These are phyloP conservation scores for Frieseomelitta varia DNA, from an alignment of 1,140 invertebrate species.

Conservation along the genomic window DNA sequence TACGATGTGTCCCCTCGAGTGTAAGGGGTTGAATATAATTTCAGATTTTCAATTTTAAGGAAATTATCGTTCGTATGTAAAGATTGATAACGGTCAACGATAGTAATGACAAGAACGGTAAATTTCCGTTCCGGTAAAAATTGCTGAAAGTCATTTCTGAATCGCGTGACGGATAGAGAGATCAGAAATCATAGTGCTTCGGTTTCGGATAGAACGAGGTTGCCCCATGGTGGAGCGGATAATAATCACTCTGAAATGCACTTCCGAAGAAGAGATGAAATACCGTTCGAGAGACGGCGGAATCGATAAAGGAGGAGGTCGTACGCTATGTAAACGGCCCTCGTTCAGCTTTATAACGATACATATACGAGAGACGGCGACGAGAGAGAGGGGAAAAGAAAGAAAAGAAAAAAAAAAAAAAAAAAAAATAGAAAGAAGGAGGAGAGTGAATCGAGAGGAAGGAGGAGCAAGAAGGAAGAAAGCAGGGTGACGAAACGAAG, in stretches of 20 bases:
- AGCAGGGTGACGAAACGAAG: background rate
- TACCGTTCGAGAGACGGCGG: slow-evolving; percentile 31
- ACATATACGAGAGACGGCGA: background rate
- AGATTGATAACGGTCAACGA: background rate
- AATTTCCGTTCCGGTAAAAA: background rate
- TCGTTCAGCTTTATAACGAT: slow-evolving; percentile 13
- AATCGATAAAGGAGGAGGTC: slow-evolving; percentile 10
- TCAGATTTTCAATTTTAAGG: background rate
- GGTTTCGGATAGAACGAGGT: background rate
- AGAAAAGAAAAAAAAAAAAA: background rate
- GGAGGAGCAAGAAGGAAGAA: background rate
- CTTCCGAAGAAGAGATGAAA: slow-evolving; percentile 59
- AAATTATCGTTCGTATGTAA: background rate
- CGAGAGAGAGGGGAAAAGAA: background rate
- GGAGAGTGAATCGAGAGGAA: slow-evolving; percentile 29
- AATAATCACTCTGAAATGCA: slow-evolving; percentile 66
- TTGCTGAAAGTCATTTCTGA: background rate
- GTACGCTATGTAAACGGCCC: background rate
- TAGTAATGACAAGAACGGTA: background rate
- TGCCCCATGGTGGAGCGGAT: slow-evolving; percentile 33
- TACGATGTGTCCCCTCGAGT: no score
- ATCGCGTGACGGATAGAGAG: slow-evolving; percentile 11
- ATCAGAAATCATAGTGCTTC: slow-evolving; percentile 14
- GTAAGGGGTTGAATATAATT: no score
- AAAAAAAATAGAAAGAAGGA: background rate